These are phyloP conservation scores for Euphonia xanthogaster DNA, from an alignment of 2,797 vertebrate genomes.

Conservation along the genomic window DNA sequence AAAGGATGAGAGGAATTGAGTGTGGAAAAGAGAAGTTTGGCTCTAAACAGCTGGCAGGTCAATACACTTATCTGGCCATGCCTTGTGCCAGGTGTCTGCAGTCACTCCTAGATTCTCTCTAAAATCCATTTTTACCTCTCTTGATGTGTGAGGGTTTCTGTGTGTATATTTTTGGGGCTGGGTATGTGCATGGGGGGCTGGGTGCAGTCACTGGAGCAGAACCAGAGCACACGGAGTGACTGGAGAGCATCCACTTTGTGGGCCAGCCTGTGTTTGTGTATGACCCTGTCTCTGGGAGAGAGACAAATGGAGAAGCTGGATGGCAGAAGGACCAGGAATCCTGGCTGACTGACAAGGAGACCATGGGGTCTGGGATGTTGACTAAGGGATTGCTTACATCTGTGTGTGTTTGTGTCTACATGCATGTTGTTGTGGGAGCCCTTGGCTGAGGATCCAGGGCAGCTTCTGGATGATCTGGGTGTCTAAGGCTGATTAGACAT, in stretches of 20 bases:
- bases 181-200: accelerated
- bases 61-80: no score
- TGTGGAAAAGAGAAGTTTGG: not conserved
- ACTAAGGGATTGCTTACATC: not conserved
- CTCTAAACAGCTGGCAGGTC: not conserved
- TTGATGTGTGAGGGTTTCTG: not conserved
- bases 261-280: not conserved
- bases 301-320: not conserved
- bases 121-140: not conserved
- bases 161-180: accelerated
- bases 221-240: not conserved
- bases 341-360: not conserved
- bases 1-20: not conserved
- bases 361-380: accelerated
- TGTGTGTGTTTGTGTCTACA: no score
- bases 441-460: not conserved
- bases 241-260: accelerated
- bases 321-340: not conserved
- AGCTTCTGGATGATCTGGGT: not conserved
- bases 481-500: not conserved
- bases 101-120: not conserved
- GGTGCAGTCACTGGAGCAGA: not conserved
- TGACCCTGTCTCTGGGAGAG: not conserved
- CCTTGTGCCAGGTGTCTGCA: not conserved
- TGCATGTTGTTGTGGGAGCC: not conserved